Evolutionary conservation across 1,140 invertebrate species (phyloP).

Genomic region (Heliconius eleuchia): DNA sequence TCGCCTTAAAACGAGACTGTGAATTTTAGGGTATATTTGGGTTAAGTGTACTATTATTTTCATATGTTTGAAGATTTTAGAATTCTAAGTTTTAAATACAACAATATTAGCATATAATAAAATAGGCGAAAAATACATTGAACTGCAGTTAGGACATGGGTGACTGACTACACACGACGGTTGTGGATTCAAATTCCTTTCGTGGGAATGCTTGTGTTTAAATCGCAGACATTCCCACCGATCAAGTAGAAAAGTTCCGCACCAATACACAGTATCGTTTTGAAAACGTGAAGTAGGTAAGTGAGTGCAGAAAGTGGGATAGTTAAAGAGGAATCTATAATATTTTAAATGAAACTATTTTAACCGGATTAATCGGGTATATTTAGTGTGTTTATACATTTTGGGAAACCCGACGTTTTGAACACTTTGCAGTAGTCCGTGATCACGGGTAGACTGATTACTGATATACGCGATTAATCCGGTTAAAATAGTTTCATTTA

Average conservation of each 20-base stretch:
- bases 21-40: neutral
- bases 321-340: no score
- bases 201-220: neutral
- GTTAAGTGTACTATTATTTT: constrained; percentile 6
- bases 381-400: no score
- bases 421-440: no score
- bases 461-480: no score
- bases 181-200: neutral
- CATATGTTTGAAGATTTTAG: neutral
- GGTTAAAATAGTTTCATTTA: no score
- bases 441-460: no score
- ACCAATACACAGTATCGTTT: neutral
- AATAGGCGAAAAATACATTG: neutral
- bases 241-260: neutral
- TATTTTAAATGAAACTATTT: no score
- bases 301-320: no score
- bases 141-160: constrained; percentile 5
- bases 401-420: no score
- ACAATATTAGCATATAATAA: no score
- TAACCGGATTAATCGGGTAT: no score
- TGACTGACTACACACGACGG: neutral
- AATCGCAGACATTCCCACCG: neutral
- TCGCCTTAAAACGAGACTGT: neutral
- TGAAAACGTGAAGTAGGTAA: neutral
- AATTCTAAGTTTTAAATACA: no score